Evolutionary conservation across 2,888 invertebrate genomes (phyloP), one percentile per base, ranked within the genome.

Genomic region (Elmis aenea): DNA sequence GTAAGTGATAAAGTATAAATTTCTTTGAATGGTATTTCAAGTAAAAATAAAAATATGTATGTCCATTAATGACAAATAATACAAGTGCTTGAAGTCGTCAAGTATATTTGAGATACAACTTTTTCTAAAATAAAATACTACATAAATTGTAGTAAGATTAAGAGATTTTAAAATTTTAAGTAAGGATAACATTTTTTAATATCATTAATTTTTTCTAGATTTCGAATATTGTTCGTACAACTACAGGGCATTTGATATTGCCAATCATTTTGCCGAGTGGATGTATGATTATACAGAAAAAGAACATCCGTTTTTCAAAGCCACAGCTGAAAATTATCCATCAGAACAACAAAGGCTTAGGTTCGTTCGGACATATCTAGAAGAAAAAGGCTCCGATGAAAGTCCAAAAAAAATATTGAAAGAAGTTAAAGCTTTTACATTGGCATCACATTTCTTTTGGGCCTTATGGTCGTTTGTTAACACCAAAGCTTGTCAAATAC

Each of bases 191-290:
- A n/a, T n/a, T n/a, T n/a, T n/a, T n/a, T n/a, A n/a, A n/a, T n/a
- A n/a, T n/a, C n/a, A n/a, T n/a, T n/a, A n/a, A n/a, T n/a, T 43
- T 31, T 31, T 53, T 54, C 10, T 48, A 57, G 95, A 95, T 64
- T 95, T 90, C 62, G 94, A 95, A 68, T 95, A 94, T 62, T 93
- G 93, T 66, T 88, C 93, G 0, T 95, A 95, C 68, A 94, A 95
- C 62, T 89, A 89, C 62, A 74, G 94, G 30, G 92, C 85, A 0
- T 95, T 93, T 66, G 95, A 95, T 66, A 71, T 95, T 29, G 94
- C 94, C 2, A 95, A 95, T 67, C 95, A 95, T 59, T 93, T 95
- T 64, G 76, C 88, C 45, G 95, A 95, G 64, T 91, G 92, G 90
- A 79, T 79, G 1, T 88, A 88, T 60, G 90, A 94, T 60, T 94